phyloP scores from a whole-genome alignment of 2,888 invertebrate genomes.

The Idaea aversata region DNA sequence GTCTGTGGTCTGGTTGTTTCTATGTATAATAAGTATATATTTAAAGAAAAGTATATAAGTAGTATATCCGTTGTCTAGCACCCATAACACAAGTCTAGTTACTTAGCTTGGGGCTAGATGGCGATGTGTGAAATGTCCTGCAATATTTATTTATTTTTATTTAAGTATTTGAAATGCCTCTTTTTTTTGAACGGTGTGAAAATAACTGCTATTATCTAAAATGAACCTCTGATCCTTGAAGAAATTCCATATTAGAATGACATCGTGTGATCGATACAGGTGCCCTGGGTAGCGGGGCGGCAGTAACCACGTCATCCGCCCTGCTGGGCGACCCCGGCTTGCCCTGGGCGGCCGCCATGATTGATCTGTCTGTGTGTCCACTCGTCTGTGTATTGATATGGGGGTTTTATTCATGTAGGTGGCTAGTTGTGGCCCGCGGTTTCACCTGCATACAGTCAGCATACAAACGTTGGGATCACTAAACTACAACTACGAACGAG shows the following conservation, averaged over 20 bases:
- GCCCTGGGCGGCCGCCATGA: neutral
- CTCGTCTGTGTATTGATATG: neutral
- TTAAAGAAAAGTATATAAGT: too few relatives aligned
- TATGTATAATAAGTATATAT: too few relatives aligned
- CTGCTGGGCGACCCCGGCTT: neutral
- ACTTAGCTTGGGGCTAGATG: too few relatives aligned
- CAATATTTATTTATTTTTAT: too few relatives aligned
- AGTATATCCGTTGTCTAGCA: too few relatives aligned
- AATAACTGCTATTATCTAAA: neutral
- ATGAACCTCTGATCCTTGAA: neutral
- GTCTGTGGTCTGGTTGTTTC: too few relatives aligned
- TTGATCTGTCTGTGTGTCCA: slow-evolving; percentile 1
- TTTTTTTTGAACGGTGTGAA: neutral
- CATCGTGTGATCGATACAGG: neutral
- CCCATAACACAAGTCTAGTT: too few relatives aligned
- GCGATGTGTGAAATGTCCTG: too few relatives aligned
- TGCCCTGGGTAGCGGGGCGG: neutral
- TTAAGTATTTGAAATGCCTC: too few relatives aligned
- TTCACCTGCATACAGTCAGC: neutral
- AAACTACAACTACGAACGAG: too few relatives aligned
- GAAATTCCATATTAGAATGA: neutral
- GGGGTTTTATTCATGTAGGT: neutral
- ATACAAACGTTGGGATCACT: too few relatives aligned
- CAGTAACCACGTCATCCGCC: neutral
- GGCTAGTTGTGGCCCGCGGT: neutral